Evolutionary conservation across 2,797 vertebrate genomes (phyloP).

Genomic region (Anguilla megastoma): DNA sequence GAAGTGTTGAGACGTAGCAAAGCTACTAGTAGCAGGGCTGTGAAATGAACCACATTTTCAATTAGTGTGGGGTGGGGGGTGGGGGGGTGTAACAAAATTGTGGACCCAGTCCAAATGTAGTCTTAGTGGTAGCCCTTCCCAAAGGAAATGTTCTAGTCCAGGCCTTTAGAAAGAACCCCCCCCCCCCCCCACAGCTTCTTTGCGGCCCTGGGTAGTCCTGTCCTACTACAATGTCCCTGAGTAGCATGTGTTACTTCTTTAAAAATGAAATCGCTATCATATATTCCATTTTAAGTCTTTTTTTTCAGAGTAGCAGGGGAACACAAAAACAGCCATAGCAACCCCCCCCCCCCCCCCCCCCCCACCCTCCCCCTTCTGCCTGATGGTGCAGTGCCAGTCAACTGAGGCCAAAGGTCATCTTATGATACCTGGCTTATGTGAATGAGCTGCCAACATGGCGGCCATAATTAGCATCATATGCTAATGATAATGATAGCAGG

Average conservation of each 20-base stretch:
- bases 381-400: not conserved
- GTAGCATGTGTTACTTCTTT: not conserved
- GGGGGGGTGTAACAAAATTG: too few species aligned
- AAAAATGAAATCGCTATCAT: not conserved
- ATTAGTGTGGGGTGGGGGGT: too few species aligned
- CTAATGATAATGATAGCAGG: not conserved
- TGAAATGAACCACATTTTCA: not conserved
- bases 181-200: too few species aligned
- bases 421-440: not conserved
- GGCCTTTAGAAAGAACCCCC: too few species aligned
- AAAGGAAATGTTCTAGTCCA: too few species aligned
- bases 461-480: not conserved
- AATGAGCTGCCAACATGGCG: not conserved
- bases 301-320: not conserved
- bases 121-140: too few species aligned
- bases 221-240: too few species aligned
- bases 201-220: too few species aligned
- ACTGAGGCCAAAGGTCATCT: not conserved
- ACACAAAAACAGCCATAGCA: not conserved
- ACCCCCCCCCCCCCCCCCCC: too few species aligned
- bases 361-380: too few species aligned
- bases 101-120: too few species aligned
- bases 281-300: not conserved
- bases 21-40: not conserved
- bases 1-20: not conserved